phyloP scores from a whole-genome alignment of 2,888 invertebrate species.

The Caenorhabditis sp. region DNA sequence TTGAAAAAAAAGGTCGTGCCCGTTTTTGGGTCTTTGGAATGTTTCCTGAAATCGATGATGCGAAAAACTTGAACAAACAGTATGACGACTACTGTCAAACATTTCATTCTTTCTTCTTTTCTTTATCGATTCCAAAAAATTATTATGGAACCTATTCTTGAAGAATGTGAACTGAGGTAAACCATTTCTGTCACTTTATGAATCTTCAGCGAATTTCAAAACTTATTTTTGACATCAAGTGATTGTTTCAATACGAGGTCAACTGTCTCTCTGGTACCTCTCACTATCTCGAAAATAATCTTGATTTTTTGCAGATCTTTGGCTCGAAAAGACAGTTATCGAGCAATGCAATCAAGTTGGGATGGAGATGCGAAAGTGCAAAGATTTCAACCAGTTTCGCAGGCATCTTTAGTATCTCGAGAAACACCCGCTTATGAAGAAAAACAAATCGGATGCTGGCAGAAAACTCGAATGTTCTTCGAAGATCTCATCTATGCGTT shows the following conservation, averaged over 20 bases:
- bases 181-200: too few species aligned
- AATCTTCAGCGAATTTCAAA: too few species aligned
- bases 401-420: slow-evolving; percentile 50
- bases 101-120: slow-evolving; percentile 1
- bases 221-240: too few species aligned
- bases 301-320: slow-evolving; percentile 56
- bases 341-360: slow-evolving; percentile 67
- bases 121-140: background rate
- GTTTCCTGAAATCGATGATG: slow-evolving; percentile 2
- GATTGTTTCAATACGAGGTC: too few species aligned
- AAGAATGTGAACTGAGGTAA: slow-evolving; percentile 14
- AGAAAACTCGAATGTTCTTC: slow-evolving; percentile 23
- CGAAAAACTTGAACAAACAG: background rate
- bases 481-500: slow-evolving; percentile 36
- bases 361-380: slow-evolving; percentile 38
- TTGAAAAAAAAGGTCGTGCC: too few species aligned
- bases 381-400: slow-evolving; percentile 46
- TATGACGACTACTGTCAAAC: background rate
- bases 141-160: slow-evolving; percentile 24
- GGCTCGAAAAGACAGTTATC: slow-evolving; percentile 66
- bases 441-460: slow-evolving; percentile 36
- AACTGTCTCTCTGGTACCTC: too few species aligned
- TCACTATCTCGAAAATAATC: too few species aligned
- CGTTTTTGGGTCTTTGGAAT: too few species aligned
- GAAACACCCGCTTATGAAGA: slow-evolving; percentile 25